Evolutionary conservation across 2,888 invertebrate species (phyloP), one percentile per base, ranked within the genome.

Genomic region (Fragum whitleyi): DNA sequence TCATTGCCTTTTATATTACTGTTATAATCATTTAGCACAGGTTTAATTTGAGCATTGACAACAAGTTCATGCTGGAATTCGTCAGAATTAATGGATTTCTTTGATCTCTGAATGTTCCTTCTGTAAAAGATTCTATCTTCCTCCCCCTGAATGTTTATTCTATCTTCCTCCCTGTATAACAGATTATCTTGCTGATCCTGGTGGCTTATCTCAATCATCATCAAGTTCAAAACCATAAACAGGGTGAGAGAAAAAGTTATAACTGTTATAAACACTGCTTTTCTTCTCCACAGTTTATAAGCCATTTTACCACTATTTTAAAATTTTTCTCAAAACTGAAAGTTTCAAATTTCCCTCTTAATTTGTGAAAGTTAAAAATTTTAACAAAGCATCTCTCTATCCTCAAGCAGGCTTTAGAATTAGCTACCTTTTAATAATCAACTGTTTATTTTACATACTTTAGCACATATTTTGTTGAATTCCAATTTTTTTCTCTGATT

Each of bases 21-120:
- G 3, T 47, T 14, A 36, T 6, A 36, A 36, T 36, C 9, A 36
- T 36, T 36, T 36, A 36, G 9, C 14, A 3, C 47, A 9, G 47
- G 47, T 47, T 47, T 47, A 19, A 47, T 47, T 47, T 14, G 47
- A 47, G 47, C 5, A 32, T 61, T 28, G 28, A 61, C 74, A 36
- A 71, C 68, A 75, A 79, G 74, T 21, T 59, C 26, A 36, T 42
- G 39, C 3, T 72, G 55, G 65, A 74, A 75, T 57, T 74, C 74
- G 21, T 74, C 47, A 26, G 29, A 36, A 21, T 36, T n/a, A 23
- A 53, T 55, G 29, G 78, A 68, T 61, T 70, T 76, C 71, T 71
- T 57, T 57, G 71, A 55, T 57, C 26, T 32, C n/a, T 57, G 71
- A 57, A 71, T 57, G n/a, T 55, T 29, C 21, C 32, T 55, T 16